A percentile compares a stretch with the other conserved stretches of the same genome.
Evolutionary conservation across 2,797 vertebrate species (phyloP).

Genomic region (Sebastolobus altivelis): DNA sequence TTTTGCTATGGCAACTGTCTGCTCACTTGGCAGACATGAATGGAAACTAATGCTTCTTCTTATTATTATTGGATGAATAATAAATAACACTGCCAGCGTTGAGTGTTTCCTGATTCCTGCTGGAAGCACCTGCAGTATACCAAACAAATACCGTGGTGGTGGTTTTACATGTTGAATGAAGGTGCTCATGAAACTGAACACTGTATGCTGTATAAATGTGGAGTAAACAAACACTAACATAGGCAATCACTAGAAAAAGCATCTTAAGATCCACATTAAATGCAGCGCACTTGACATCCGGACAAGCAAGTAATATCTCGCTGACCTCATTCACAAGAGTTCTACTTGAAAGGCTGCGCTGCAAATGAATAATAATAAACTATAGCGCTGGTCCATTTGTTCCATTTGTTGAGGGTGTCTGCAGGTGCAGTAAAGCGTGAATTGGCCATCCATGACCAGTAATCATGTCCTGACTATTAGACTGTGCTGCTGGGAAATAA

Average conservation of each 20-base stretch:
- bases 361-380: conserved; percentile 33
- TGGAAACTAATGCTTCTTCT: background rate
- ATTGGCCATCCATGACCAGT: conserved; percentile 68
- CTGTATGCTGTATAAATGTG: background rate
- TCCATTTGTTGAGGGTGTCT: conserved; percentile 44
- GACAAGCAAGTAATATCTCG: background rate
- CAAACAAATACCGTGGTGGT: background rate
- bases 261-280: background rate
- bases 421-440: conserved; percentile 51
- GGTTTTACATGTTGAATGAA: background rate
- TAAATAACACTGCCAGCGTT: background rate
- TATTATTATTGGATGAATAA: background rate
- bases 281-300: background rate
- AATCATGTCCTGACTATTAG: conserved; percentile 66
- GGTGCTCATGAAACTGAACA: background rate
- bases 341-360: conserved; percentile 5
- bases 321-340: conserved; percentile 22
- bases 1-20: background rate
- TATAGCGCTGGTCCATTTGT: conserved; percentile 25
- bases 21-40: background rate
- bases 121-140: background rate
- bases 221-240: background rate
- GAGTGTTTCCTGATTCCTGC: conserved; percentile 2
- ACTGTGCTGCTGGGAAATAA: conserved; percentile 69
- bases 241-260: background rate